phyloP scores from a whole-genome alignment of 1,140 invertebrate genomes.

The Caenorhabditis remanei region DNA sequence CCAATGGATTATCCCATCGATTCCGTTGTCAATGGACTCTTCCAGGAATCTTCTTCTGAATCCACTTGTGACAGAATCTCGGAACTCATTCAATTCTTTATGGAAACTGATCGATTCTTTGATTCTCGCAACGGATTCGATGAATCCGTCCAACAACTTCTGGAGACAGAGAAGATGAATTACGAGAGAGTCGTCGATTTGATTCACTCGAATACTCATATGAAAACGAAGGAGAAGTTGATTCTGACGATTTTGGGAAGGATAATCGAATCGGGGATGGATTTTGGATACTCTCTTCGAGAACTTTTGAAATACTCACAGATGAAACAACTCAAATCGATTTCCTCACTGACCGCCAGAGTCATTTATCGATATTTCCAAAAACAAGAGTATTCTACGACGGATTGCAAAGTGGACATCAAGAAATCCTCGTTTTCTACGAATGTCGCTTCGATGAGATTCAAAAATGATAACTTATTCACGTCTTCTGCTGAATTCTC shows the following conservation, averaged over 20 bases:
- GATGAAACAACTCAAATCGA: neutral
- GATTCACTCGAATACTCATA: conserved; percentile 96
- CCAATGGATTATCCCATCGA: conserved; percentile 12
- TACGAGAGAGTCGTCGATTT: conserved; percentile 85
- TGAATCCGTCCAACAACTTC: conserved; percentile 9
- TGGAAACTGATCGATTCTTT: conserved; percentile 23
- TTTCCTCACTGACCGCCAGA: neutral
- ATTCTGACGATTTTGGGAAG: conserved; percentile 65
- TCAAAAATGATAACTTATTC: neutral
- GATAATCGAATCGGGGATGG: neutral
- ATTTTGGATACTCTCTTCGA: too few species aligned
- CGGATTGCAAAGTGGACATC: neutral
- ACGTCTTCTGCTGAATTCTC: neutral
- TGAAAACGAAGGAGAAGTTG: conserved; percentile 79
- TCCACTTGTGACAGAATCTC: neutral
- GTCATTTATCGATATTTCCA: neutral
- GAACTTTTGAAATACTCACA: neutral
- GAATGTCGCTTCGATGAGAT: conserved; percentile 9
- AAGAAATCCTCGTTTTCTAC: neutral
- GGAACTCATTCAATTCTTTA: neutral
- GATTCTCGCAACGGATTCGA: conserved; percentile 16
- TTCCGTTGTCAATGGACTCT: neutral
- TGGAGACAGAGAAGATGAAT: neutral
- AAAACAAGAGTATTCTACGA: neutral
- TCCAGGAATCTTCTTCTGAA: neutral